Evolutionary conservation across 2,888 invertebrate species (phyloP).

Genomic region (Drosophila parthenogenetica): DNA sequence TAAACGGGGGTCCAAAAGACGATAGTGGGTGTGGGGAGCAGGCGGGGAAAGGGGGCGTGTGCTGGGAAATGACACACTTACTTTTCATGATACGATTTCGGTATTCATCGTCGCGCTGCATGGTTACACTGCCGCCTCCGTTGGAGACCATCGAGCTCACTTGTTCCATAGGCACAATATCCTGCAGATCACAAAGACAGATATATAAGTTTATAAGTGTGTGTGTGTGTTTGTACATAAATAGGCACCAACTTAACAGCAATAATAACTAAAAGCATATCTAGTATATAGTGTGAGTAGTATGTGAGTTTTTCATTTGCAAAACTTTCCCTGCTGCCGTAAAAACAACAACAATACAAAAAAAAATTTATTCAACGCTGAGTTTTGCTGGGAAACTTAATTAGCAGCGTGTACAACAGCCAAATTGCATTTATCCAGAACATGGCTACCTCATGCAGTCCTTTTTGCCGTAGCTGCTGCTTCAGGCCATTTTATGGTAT

Average conservation of each 20-base stretch:
- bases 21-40: neutral
- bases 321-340: constrained; percentile 34
- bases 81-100: constrained; percentile 85
- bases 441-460: constrained; percentile 31
- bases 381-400: constrained; percentile 57
- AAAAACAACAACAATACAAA: neutral
- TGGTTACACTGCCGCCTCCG: constrained; percentile 84
- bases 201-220: constrained; percentile 6
- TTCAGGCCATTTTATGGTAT: constrained; percentile 3
- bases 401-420: constrained; percentile 51
- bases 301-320: constrained; percentile 46
- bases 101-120: constrained; percentile 85
- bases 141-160: constrained; percentile 84
- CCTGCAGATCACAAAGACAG: constrained; percentile 69
- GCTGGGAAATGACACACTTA: constrained; percentile 75
- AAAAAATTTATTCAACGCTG: constrained; percentile 1
- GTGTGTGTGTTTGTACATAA: neutral
- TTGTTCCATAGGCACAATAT: constrained; percentile 85
- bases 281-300: constrained; percentile 2
- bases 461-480: neutral
- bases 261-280: constrained; percentile 27
- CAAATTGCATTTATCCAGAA: constrained; percentile 64
- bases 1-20: neutral
- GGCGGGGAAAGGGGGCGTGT: too few relatives aligned
- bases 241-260: constrained; percentile 9